A percentile compares a stretch with the other conserved stretches of the same genome.
Conservation (phyloP, 53 echinoderm and acorn worm species). For the Paracentrotus lividus region DNA sequence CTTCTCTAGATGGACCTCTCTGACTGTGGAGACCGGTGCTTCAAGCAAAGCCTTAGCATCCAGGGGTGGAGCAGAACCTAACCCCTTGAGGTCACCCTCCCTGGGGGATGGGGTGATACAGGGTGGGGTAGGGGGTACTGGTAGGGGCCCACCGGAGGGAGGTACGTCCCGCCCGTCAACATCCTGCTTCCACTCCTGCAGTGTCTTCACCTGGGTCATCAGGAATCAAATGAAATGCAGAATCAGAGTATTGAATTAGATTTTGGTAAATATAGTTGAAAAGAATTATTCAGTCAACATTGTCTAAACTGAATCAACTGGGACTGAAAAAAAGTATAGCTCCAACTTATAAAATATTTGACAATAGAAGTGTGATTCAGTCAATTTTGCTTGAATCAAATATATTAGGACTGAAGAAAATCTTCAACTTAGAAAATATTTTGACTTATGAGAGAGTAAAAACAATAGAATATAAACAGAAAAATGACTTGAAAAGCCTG, state of each 20-base stretch:
- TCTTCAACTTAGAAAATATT: too few relatives aligned
- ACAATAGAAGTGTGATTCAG: too few relatives aligned
- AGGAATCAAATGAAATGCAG: not conserved
- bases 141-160: conserved; percentile 7
- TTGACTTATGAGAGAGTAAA: too few relatives aligned
- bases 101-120: not conserved
- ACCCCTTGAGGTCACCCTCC: not conserved
- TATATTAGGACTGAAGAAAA: too few relatives aligned
- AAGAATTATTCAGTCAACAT: too few relatives aligned
- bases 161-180: conserved; percentile 73
- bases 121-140: not conserved
- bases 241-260: not conserved
- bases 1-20: conserved; percentile 77
- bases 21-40: conserved; percentile 9
- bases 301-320: too few relatives aligned
- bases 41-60: not conserved
- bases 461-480: too few relatives aligned
- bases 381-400: too few relatives aligned
- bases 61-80: not conserved
- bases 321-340: too few relatives aligned
- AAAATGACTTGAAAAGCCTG: too few relatives aligned
- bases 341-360: too few relatives aligned
- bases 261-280: too few relatives aligned
- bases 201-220: conserved; percentile 82
- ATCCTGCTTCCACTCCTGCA: conserved; percentile 95